Percentiles rank a stretch among this genome's conserved stretches.
Evolutionary conservation across 2,113 vertebrate species (phyloP).

Genomic region (Myodes glareolus): DNA sequence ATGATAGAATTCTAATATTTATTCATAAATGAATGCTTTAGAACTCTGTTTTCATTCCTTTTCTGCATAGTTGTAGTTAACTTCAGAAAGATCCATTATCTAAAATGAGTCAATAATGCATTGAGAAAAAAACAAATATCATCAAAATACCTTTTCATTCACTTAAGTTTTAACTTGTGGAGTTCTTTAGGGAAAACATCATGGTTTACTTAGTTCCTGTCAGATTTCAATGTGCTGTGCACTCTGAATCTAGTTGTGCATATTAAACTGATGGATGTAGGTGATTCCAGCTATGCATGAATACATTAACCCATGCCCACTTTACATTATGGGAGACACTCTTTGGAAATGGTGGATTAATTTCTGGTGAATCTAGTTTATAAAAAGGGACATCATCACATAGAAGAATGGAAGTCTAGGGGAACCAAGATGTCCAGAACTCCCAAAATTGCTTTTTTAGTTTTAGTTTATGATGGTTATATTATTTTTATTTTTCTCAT

Average conservation of each 20-base stretch:
- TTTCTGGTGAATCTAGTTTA: neutral
- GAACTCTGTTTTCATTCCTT: neutral
- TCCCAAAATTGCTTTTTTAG: neutral
- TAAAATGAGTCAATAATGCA: neutral
- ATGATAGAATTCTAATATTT: slow-evolving; percentile 23
- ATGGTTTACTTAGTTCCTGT: neutral
- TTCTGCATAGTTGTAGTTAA: neutral
- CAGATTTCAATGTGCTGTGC: neutral
- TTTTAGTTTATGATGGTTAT: neutral
- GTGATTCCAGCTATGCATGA: neutral
- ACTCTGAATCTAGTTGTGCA: neutral
- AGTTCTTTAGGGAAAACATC: neutral
- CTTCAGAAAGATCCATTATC: neutral
- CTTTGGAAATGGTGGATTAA: neutral
- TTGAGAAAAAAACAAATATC: neutral
- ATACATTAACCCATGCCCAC: neutral
- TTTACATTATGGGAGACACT: neutral
- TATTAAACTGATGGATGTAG: neutral
- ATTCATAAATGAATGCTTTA: neutral
- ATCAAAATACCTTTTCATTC: neutral
- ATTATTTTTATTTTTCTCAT: neutral
- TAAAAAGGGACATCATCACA: neutral
- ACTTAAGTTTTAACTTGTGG: neutral
- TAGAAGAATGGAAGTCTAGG: neutral
- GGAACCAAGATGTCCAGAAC: neutral